Evolutionary conservation across 37 sponge, comb jelly and placozoan species (phyloP).

Genomic region (Oopsacas minuta): DNA sequence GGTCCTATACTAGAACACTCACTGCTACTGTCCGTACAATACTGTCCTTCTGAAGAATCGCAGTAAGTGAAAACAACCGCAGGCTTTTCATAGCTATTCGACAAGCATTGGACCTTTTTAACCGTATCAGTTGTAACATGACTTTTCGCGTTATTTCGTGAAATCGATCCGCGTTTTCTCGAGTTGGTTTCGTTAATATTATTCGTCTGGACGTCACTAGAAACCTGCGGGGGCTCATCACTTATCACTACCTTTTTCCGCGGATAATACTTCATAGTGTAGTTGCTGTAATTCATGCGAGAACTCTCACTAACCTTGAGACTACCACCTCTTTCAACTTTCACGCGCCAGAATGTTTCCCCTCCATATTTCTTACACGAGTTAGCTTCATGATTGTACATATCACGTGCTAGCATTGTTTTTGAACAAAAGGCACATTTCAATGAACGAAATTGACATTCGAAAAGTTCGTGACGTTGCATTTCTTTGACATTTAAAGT

Average conservation of each 20-base stretch:
- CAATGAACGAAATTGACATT: not conserved
- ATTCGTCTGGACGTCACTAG: not conserved
- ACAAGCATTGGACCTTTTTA: not conserved
- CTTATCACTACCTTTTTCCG: slow-evolving; percentile 9
- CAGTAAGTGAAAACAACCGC: not conserved
- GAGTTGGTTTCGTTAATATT: not conserved
- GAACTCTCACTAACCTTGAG: not conserved
- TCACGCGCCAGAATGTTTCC: slow-evolving; percentile 9
- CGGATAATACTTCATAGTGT: slow-evolving; percentile 1
- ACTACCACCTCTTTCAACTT: not conserved
- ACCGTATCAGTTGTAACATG: not conserved
- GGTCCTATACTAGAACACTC: slow-evolving; percentile 3
- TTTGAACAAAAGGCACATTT: not conserved
- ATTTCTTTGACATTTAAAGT: not conserved
- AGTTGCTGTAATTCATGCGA: not conserved
- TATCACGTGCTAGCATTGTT: not conserved
- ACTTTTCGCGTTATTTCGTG: not conserved
- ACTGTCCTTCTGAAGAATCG: not conserved
- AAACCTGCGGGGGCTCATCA: not conserved
- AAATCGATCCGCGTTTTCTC: not conserved
- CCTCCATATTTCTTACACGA: slow-evolving; percentile 9
- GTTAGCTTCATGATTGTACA: not conserved
- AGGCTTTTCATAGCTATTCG: not conserved
- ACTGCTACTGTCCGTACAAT: not conserved
- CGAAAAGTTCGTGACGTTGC: not conserved